A percentile compares a stretch with the other conserved stretches of the same genome.
Conservation (phyloP, 1,140 invertebrate genomes). For the Aethina tumida region DNA sequence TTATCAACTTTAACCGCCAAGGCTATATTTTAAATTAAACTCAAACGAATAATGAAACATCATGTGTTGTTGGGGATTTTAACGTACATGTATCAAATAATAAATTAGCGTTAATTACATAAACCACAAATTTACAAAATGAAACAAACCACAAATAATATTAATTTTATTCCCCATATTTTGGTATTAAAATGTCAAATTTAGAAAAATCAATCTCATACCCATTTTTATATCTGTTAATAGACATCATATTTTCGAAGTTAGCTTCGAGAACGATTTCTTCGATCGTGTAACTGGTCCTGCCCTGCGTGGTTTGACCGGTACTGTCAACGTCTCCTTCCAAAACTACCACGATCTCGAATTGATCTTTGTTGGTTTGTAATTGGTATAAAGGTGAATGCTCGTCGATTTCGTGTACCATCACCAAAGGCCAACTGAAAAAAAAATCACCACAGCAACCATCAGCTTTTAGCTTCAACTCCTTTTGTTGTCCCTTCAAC, state of each 20-base stretch:
- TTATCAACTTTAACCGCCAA: too few species aligned
- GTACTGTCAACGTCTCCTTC: slow-evolving; percentile 64
- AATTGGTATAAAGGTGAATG: slow-evolving; percentile 78
- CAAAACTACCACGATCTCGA: slow-evolving; percentile 57
- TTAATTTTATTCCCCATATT: too few species aligned
- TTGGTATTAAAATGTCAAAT: too few species aligned
- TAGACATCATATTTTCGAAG: slow-evolving; percentile 79
- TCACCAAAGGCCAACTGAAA: slow-evolving; percentile 90
- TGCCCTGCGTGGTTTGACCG: slow-evolving; percentile 48
- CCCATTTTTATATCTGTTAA: slow-evolving; percentile 32
- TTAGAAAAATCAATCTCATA: slow-evolving; percentile 22
- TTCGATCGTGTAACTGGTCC: slow-evolving; percentile 83
- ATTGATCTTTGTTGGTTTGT: slow-evolving; percentile 68
- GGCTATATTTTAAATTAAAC: too few species aligned
- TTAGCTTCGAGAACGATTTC: slow-evolving; percentile 94
- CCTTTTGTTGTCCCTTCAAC: slow-evolving; percentile 68
- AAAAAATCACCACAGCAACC: slow-evolving; percentile 75
- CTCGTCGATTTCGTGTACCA: slow-evolving; percentile 71
- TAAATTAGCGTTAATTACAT: too few species aligned
- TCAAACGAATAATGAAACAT: too few species aligned
- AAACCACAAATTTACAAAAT: too few species aligned
- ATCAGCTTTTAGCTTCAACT: slow-evolving; percentile 48
- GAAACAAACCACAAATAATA: too few species aligned
- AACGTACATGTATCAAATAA: too few species aligned
- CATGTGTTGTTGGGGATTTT: too few species aligned